Base-by-base conservation (phyloP, 2,888 invertebrate genomes). In the Notodonta ziczac region DNA sequence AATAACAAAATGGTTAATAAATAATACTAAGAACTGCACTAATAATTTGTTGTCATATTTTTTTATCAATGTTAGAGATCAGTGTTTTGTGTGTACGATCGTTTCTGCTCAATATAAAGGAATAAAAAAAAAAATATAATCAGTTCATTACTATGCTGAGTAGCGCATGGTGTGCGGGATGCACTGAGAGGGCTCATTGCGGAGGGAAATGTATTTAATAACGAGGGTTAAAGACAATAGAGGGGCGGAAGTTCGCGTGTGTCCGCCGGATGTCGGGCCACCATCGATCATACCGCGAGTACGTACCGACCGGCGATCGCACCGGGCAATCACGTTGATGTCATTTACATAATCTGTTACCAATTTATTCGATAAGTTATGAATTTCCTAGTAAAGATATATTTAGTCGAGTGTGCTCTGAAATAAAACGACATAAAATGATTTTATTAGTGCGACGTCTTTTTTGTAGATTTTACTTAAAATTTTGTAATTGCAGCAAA, bases 201-300 rank as follows among this genome's bases (percentile, higher is more conserved):
- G 72, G 72, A 76, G 74, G 76, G 74, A 78, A 72, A 76, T 70
- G 59, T 69, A 61, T 73, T 73, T 71, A 69, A 73, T 76, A 72
- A 69, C 62, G 76, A 85, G 86, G 88, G 87, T 76, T 76, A 73
- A 78, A 83, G 82, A 91, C 90, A 91, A 91, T 90, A 74, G 82
- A 69, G 74, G 81, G 77, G 80, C 89, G 91, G 91, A 89, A 90
- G 90, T 67, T 66, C 79, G 73, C 73, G 71, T 74, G 77, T 87
- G 87, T 91, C 90, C 91, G 90, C 87, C 90, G 91, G 92, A 91
- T 80, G 86, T 78, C 78, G 76, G 83, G 76, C 86, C 87, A 82
- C 85, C 83, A 82, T 77, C 84, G 82, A 85, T 82, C 81, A 80
- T 76, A 68, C 62, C 53, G 56, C 60, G 56, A 58, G 51, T 65